Evolutionary conservation across 2,797 vertebrate species (phyloP), one percentile per base, ranked within the genome.

Genomic region (Dermochelys coriacea): DNA sequence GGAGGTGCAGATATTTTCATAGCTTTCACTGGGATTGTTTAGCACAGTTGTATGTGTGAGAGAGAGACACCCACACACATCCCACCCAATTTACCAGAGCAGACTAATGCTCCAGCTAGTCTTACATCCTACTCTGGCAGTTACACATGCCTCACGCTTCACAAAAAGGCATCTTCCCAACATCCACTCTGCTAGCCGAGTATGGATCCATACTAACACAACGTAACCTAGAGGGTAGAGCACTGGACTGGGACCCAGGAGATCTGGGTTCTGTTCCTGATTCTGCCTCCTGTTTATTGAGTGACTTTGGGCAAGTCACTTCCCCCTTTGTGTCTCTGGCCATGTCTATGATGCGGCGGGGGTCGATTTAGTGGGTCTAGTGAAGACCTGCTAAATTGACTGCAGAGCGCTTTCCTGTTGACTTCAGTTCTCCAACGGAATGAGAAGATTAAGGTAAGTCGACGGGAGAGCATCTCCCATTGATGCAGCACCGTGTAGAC

Each of bases 241-340:
- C 78, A 92, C n/a, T 49, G 18, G 2, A 47, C 74, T 77, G 47
- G 45, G 45, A 47, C 80, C 80, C 45, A 52, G 54, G 47, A 84
- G 59, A 71, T 47, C 75, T 74, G 55, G 25, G 45, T 86, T 90
- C 79, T 75, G 41, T 82, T 71, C 49, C 87, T 47, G 25, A 71
- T 45, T 84, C 85, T 91, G 91, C 37, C 80, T 52, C 19, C 57
- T 55, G 85, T 27, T 31, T 92, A 18, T 29, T 90, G 54, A 52
- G 21, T 8, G 4, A 3, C 52, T 47, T 4, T 85, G 57, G 45
- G 18, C 5, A 6, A 61, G 55, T 41, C 15, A 0, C 0, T 50
- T 52, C 41, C 90, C 88, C 27, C 90, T 50, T 23, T 29, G 2
- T 41, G 52, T 47, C 54, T 23, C 41, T 71, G 18, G 6, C 14